These are phyloP conservation scores for Masnerella sp. DNA, from an alignment of 2,888 invertebrate species.

Conservation along the genomic window DNA sequence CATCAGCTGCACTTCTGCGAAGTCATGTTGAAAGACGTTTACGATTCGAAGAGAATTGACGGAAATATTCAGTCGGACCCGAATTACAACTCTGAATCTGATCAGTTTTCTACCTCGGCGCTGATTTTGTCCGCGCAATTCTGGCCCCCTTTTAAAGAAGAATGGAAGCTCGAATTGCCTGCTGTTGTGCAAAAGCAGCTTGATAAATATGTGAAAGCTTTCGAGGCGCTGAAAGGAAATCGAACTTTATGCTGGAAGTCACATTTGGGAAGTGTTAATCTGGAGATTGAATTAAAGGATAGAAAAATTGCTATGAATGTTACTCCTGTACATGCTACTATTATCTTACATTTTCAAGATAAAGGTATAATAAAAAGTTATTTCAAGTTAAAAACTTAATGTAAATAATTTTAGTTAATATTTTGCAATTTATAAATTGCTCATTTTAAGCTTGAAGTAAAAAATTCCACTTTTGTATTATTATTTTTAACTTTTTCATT, in stretches of 20 bases:
- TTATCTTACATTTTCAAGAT: constrained; percentile 95
- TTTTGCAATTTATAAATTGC: too few species aligned
- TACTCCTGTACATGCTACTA: constrained; percentile 95
- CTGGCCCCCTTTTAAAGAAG: constrained; percentile 98
- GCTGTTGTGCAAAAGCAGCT: constrained; percentile 88
- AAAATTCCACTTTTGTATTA: too few species aligned
- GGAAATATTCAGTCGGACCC: constrained; percentile 88
- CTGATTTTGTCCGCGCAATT: constrained; percentile 98
- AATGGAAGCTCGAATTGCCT: constrained; percentile 90
- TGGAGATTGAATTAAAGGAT: constrained; percentile 93
- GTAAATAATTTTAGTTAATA: too few species aligned
- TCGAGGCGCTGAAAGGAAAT: constrained; percentile 94
- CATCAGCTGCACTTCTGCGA: constrained; percentile 98
- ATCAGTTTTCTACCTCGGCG: constrained; percentile 85
- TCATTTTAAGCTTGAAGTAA: too few species aligned
- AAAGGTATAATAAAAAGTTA: constrained; percentile 80
- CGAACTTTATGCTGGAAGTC: constrained; percentile 96
- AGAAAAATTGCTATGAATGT: constrained; percentile 89
- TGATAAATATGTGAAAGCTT: constrained; percentile 91
- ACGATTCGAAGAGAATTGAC: constrained; percentile 96
- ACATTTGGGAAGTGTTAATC: constrained; percentile 92
- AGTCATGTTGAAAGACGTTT: constrained; percentile 98
- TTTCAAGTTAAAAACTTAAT: too few species aligned
- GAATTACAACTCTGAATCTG: constrained; percentile 78
- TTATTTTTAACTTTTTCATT: too few species aligned